phyloP scores from a whole-genome alignment of 2,113 vertebrate genomes.

The Nanger granti region DNA sequence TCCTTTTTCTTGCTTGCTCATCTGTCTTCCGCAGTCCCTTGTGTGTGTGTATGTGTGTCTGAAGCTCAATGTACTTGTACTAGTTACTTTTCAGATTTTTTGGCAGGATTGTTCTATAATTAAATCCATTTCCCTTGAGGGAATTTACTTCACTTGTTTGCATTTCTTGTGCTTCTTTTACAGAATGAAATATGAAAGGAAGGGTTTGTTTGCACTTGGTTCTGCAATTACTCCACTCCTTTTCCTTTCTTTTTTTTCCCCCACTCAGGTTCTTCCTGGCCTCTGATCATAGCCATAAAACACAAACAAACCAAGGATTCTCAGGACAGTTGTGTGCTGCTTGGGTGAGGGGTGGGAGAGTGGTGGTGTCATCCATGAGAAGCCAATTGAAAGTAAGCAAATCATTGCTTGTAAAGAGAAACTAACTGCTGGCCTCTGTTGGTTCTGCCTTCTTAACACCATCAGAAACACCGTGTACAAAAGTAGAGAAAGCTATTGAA shows the following conservation, averaged over 20 bases:
- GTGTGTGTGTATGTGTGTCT: neutral
- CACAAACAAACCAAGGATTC: slow-evolving; percentile 25
- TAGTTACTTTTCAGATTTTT: slow-evolving; percentile 65
- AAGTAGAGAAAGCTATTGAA: neutral
- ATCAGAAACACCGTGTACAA: neutral
- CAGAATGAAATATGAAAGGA: slow-evolving; percentile 35
- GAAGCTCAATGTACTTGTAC: slow-evolving; percentile 43
- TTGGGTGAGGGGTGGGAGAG: neutral
- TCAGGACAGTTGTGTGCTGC: neutral
- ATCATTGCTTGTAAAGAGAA: slow-evolving; percentile 8
- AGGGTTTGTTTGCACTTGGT: slow-evolving; percentile 3
- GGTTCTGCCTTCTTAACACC: neutral
- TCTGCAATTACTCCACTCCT: neutral
- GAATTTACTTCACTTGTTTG: slow-evolving; percentile 41
- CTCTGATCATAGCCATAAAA: neutral
- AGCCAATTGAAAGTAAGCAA: slow-evolving; percentile 11
- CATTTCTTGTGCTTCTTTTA: slow-evolving; percentile 27
- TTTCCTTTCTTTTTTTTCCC: neutral
- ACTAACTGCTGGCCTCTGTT: neutral
- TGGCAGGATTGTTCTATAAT: slow-evolving; percentile 68
- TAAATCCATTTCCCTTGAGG: slow-evolving; percentile 59
- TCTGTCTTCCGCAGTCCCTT: slow-evolving; percentile 2
- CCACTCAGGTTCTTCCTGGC: neutral
- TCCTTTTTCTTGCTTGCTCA: slow-evolving; percentile 28
- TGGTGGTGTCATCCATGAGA: neutral